A percentile compares a stretch with the other conserved stretches of the same genome.
Conservation (phyloP, 2,113 vertebrate species). For the Vanacampus margaritifer region DNA sequence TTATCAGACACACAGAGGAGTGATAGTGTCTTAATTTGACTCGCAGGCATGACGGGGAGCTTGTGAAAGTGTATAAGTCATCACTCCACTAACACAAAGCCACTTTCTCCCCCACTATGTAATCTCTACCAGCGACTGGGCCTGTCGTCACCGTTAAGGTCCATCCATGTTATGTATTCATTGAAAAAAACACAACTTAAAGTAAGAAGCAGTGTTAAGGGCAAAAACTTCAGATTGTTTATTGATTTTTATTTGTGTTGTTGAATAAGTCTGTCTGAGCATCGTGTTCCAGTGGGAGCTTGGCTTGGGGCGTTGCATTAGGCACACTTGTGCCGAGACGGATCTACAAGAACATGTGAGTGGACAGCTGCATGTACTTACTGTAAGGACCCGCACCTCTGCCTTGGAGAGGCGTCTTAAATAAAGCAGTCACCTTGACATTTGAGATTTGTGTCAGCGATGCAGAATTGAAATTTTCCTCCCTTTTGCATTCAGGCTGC, state of each 20-base stretch:
- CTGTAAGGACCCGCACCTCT: slow-evolving; percentile 7
- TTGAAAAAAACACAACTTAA: slow-evolving; percentile 77
- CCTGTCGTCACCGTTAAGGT: slow-evolving; percentile 82
- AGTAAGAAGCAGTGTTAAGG: slow-evolving; percentile 71
- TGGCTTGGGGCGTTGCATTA: slow-evolving; percentile 42
- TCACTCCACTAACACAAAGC: slow-evolving; percentile 20
- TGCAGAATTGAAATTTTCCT: slow-evolving; percentile 12
- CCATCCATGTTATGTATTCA: slow-evolving; percentile 97
- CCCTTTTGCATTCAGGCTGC: slow-evolving; percentile 14
- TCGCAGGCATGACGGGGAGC: slow-evolving; percentile 1
- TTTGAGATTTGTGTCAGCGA: slow-evolving; percentile 14
- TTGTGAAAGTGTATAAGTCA: slow-evolving; percentile 1
- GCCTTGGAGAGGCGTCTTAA: slow-evolving; percentile 40
- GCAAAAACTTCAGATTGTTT: slow-evolving; percentile 99
- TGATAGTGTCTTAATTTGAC: slow-evolving; percentile 19
- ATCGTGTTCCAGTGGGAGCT: slow-evolving; percentile 72
- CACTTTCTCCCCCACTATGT: slow-evolving; percentile 46
- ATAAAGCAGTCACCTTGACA: slow-evolving; percentile 11
- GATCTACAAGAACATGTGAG: slow-evolving; percentile 31
- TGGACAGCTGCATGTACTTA: slow-evolving; percentile 16
- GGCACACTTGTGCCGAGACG: slow-evolving; percentile 46
- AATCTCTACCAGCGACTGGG: slow-evolving; percentile 68
- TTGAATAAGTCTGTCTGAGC: slow-evolving; percentile 91
- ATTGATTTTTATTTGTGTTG: slow-evolving; percentile 99
- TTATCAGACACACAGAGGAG: background rate